Percentiles rank a stretch among this genome's conserved stretches.
phyloP scores from a whole-genome alignment of 2,113 vertebrate genomes.

The Entomyzon cyanotis region DNA sequence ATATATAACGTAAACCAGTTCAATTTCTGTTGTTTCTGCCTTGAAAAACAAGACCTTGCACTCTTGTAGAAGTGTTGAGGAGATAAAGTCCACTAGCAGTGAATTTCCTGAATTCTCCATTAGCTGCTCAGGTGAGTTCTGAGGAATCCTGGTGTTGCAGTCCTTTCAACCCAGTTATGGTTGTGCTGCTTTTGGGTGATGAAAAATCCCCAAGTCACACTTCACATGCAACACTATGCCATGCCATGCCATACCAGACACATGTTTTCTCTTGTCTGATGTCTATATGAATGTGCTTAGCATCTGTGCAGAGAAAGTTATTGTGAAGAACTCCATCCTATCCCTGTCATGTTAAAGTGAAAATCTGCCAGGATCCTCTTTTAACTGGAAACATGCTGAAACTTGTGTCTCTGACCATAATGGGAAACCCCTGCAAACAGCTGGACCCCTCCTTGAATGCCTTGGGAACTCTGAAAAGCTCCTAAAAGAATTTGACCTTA shows the following conservation, averaged over 20 bases:
- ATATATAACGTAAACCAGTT: neutral
- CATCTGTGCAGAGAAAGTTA: neutral
- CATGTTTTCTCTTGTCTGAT: neutral
- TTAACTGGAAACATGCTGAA: conserved; percentile 6
- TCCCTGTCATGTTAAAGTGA: neutral
- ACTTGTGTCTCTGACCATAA: neutral
- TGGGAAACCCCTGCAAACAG: conserved; percentile 38
- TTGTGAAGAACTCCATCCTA: neutral
- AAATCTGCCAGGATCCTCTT: conserved; percentile 1
- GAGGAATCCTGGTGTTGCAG: neutral
- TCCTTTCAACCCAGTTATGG: neutral
- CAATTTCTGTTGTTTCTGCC: neutral
- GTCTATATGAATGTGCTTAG: neutral
- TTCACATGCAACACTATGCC: neutral
- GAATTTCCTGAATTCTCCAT: neutral
- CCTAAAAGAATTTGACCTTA: conserved; percentile 57
- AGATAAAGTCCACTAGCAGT: neutral
- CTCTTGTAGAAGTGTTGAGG: neutral
- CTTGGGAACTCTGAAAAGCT: conserved; percentile 43
- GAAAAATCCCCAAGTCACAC: neutral
- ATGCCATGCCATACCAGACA: neutral
- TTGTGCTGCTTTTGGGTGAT: neutral
- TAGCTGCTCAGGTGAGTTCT: neutral
- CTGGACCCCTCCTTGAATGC: conserved; percentile 16
- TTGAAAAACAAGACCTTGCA: neutral